phyloP scores from a whole-genome alignment of 1,140 invertebrate species.

The Mercenaria mercenaria region DNA sequence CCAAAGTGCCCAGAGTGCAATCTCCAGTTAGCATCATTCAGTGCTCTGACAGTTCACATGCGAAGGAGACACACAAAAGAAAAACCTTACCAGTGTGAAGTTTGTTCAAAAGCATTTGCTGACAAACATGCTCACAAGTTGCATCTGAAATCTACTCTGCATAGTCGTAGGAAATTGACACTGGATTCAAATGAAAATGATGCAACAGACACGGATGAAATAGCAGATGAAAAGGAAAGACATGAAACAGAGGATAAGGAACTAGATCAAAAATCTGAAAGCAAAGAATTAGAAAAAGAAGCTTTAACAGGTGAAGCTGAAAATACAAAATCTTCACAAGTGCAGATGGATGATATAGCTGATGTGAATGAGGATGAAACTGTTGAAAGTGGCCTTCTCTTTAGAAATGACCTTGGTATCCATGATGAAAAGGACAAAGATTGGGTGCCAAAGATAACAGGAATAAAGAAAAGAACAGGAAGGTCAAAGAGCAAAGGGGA shows the following conservation, averaged over 20 bases:
- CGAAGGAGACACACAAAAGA: conserved; percentile 68
- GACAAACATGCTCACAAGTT: conserved; percentile 65
- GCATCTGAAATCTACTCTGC: conserved; percentile 61
- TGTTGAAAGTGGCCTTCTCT: background rate
- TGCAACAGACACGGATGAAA: background rate
- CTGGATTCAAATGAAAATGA: background rate
- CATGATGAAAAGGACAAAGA: background rate
- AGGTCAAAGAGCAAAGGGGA: background rate
- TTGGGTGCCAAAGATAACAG: background rate
- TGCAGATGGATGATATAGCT: background rate
- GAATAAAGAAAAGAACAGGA: background rate
- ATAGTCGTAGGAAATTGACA: conserved; percentile 29
- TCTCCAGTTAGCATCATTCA: conserved; percentile 61
- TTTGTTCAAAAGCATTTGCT: conserved; percentile 70
- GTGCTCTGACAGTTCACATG: conserved; percentile 74
- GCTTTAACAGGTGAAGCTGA: background rate
- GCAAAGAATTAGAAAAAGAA: background rate
- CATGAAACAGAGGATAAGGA: background rate
- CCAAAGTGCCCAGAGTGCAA: conserved; percentile 56
- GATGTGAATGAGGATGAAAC: background rate
- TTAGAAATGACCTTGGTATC: background rate
- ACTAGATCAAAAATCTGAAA: background rate
- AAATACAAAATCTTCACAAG: background rate
- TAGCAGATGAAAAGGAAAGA: background rate
- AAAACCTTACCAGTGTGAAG: conserved; percentile 71